Conservation (phyloP, 2,888 invertebrate genomes). For the Carterocephalus palaemon region DNA sequence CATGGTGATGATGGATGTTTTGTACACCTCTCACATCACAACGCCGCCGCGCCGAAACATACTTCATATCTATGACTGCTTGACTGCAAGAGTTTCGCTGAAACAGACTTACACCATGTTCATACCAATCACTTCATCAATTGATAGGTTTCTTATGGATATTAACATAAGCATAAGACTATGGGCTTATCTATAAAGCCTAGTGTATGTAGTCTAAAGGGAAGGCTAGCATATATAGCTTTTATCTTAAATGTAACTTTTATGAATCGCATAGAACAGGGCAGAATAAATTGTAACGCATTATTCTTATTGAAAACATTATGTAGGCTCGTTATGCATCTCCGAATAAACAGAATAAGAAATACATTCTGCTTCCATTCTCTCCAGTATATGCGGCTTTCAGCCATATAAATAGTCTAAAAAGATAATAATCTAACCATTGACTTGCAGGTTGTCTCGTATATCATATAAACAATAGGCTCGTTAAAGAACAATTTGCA, state of each 20-base stretch:
- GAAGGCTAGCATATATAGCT: too few species aligned
- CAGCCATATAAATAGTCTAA: slow-evolving; percentile 20
- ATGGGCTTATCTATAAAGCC: too few species aligned
- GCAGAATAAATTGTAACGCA: slow-evolving; percentile 15
- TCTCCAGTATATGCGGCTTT: slow-evolving; percentile 13
- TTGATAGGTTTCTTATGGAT: too few species aligned
- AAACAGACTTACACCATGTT: too few species aligned
- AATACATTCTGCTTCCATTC: slow-evolving; percentile 19
- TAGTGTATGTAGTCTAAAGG: too few species aligned
- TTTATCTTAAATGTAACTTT: slow-evolving; percentile 2
- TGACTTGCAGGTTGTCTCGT: slow-evolving; percentile 21
- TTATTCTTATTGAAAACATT: slow-evolving; percentile 18
- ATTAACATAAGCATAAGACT: too few species aligned
- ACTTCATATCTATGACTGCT: too few species aligned
- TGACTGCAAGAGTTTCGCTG: too few species aligned
- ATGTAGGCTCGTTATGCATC: slow-evolving; percentile 17
- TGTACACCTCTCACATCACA: too few species aligned
- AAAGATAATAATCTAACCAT: slow-evolving; percentile 25
- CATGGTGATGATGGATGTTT: too few species aligned
- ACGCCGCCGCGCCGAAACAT: too few species aligned
- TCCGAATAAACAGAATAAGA: slow-evolving; percentile 15
- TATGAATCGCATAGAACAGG: slow-evolving; percentile 11
- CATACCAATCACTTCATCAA: too few species aligned
- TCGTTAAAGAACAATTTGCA: slow-evolving; percentile 28
- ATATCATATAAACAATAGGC: slow-evolving; percentile 27